Evolutionary conservation across 2,797 vertebrate genomes (phyloP).

Genomic region (Enteromius mattozi): DNA sequence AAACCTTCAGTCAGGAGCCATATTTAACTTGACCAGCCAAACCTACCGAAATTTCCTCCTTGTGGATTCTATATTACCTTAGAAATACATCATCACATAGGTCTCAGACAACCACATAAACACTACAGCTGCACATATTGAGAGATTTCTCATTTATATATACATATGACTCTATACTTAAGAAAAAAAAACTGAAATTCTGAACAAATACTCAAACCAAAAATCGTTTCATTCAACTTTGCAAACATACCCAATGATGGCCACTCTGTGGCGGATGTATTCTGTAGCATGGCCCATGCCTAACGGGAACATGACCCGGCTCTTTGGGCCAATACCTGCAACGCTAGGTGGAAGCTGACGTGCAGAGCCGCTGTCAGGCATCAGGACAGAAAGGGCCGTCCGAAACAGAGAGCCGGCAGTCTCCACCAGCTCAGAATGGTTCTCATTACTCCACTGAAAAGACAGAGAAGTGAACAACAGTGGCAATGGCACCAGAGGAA

Average conservation of each 20-base stretch:
- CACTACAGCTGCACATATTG: constrained; percentile 5
- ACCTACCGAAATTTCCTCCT: background rate
- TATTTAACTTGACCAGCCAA: background rate
- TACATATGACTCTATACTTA: constrained; percentile 2
- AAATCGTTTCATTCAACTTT: background rate
- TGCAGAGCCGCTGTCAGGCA: constrained; percentile 84
- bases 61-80: background rate
- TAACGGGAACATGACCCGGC: constrained; percentile 89
- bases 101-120: constrained; percentile 8
- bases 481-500: constrained; percentile 1
- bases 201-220: background rate
- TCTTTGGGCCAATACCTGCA: constrained; percentile 84
- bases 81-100: constrained; percentile 14
- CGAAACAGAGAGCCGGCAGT: constrained; percentile 86
- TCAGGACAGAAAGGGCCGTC: constrained; percentile 81
- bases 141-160: background rate
- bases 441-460: constrained; percentile 91
- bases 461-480: constrained; percentile 46
- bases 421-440: constrained; percentile 91
- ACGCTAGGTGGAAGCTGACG: constrained; percentile 96
- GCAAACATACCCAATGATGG: constrained; percentile 90
- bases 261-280: constrained; percentile 90
- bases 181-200: background rate
- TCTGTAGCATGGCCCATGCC: constrained; percentile 92
- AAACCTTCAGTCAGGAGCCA: background rate